Evolutionary conservation across 2,113 vertebrate species (phyloP), one percentile per base, ranked within the genome.

Genomic region (Trichomycterus rosablanca): DNA sequence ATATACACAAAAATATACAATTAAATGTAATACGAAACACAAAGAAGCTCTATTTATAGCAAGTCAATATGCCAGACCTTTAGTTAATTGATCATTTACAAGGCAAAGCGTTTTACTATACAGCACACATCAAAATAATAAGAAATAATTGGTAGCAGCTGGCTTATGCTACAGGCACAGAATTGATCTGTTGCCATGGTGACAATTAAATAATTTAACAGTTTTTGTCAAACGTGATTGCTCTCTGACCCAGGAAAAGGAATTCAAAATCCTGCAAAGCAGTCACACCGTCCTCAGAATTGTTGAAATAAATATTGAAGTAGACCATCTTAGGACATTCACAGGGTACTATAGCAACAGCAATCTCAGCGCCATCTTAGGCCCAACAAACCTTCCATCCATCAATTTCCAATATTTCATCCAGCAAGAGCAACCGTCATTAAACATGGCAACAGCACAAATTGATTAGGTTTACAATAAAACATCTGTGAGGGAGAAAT

Each of bases 191-290:
- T 83, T 80, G 84, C 80, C 59, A 74, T 63, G 79, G 43, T 67
- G 26, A 86, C 75, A 12, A 66, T 56, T 81, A 70, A 83, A 81
- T 83, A 81, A 85, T 80, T 79, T 44, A 62, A 52, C 35, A 30
- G 50, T 22, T 20, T 43, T 52, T 7, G 39, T 57, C 69, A 57
- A 71, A 53, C 39, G 37, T 46, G 35, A 70, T 48, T 23, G n/a
- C 50, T 37, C 19, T n/a, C n/a, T n/a, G n/a, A n/a, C n/a, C n/a
- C n/a, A n/a, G n/a, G n/a, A n/a, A n/a, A n/a, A n/a, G n/a, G n/a
- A n/a, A n/a, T n/a, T 18, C 46, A 57, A 22, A 61, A 34, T 7
- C 60, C 32, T 1, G 34, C 20, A 15, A 24, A 55, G 20, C 42
- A 15, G 15, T 32, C 12, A 2, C 12, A 7, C 4, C 23, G 59